Evolutionary conservation across 2,888 invertebrate genomes (phyloP).

Genomic region (Lithophane ornitopus): DNA sequence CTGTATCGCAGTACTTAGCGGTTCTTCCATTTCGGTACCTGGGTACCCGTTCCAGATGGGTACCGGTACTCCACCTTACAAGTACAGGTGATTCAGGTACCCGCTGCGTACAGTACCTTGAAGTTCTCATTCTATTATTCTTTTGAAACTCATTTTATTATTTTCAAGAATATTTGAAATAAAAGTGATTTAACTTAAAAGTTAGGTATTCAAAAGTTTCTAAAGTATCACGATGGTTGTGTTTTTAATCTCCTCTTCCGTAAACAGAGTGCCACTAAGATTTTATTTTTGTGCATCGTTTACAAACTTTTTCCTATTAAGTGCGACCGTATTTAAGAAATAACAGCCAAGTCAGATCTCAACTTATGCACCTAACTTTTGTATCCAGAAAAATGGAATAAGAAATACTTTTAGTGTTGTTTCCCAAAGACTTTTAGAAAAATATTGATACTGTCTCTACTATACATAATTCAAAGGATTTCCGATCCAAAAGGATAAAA

Average conservation of each 20-base stretch:
- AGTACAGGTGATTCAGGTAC: too few relatives aligned
- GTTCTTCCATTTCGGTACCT: too few relatives aligned
- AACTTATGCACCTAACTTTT: constrained; percentile 54
- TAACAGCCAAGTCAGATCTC: constrained; percentile 35
- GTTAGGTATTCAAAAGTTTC: constrained; percentile 15
- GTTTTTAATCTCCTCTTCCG: constrained; percentile 21
- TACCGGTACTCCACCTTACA: too few relatives aligned
- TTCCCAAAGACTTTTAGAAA: constrained; percentile 49
- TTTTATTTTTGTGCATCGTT: constrained; percentile 42
- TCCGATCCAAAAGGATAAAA: constrained; percentile 53
- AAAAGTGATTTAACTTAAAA: not conserved
- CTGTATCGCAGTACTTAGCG: too few relatives aligned
- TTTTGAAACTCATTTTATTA: too few relatives aligned
- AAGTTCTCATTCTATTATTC: too few relatives aligned
- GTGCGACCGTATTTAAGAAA: constrained; percentile 36
- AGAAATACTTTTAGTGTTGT: constrained; percentile 55
- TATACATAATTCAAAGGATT: constrained; percentile 62
- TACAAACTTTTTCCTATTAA: constrained; percentile 38
- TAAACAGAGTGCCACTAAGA: constrained; percentile 11
- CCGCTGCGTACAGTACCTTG: too few relatives aligned
- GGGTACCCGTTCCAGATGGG: too few relatives aligned
- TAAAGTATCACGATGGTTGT: constrained; percentile 7
- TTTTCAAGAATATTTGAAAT: constrained; percentile 7
- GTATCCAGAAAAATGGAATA: constrained; percentile 45
- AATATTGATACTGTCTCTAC: constrained; percentile 60